A percentile compares a stretch with the other conserved stretches of the same genome.
Evolutionary conservation across 2,888 invertebrate species (phyloP).

Genomic region (Zygaena filipendulae): DNA sequence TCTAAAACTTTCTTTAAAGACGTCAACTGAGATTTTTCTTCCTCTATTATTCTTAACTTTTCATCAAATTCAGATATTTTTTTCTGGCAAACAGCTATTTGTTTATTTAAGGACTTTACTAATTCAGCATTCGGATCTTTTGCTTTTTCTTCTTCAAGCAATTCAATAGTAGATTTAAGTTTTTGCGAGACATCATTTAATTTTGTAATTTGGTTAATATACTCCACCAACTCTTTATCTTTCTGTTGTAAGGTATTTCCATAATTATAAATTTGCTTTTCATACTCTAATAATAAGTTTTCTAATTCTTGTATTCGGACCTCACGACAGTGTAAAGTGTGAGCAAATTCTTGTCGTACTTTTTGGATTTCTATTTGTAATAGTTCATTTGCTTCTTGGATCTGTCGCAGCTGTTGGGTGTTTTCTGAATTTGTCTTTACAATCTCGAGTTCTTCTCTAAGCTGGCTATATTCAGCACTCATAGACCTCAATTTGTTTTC

Average conservation of each 20-base stretch:
- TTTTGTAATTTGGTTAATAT: conserved; percentile 65
- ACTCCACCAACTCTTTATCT: conserved; percentile 55
- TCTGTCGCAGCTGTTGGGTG: conserved; percentile 29
- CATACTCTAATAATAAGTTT: conserved; percentile 53
- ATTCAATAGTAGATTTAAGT: conserved; percentile 55
- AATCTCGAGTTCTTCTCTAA: conserved; percentile 44
- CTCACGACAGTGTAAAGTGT: conserved; percentile 46
- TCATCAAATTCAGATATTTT: conserved; percentile 47
- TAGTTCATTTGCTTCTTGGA: conserved; percentile 33
- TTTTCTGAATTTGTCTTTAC: conserved; percentile 26
- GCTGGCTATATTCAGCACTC: conserved; percentile 42
- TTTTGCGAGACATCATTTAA: conserved; percentile 61
- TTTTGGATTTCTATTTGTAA: conserved; percentile 43
- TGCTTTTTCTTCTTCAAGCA: conserved; percentile 56
- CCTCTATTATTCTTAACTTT: conserved; percentile 47
- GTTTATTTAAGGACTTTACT: conserved; percentile 62
- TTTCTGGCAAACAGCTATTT: conserved; percentile 53
- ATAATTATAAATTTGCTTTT: conserved; percentile 54
- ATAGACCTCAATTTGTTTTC: conserved; percentile 51
- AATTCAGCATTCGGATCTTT: conserved; percentile 61
- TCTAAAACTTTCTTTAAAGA: conserved; percentile 38
- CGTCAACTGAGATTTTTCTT: conserved; percentile 45
- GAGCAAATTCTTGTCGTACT: conserved; percentile 41
- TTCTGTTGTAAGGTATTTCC: conserved; percentile 50
- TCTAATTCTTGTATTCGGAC: conserved; percentile 58